Base-by-base conservation (phyloP, 2,888 invertebrate genomes). In the Hyposoter dolosus region DNA sequence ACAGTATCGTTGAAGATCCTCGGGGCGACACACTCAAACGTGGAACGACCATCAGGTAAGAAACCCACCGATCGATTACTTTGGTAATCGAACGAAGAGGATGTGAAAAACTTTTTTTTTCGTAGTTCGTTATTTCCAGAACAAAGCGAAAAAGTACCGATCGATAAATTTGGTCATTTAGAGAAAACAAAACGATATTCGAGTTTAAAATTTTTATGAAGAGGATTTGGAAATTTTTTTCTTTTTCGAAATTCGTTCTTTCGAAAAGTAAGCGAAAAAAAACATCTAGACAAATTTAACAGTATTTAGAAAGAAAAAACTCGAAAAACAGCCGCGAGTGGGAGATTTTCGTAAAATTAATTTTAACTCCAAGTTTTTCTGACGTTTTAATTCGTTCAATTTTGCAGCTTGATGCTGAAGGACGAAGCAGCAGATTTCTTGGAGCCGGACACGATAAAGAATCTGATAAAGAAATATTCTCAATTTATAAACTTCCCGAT, bases 401-500 rank as follows among this genome's bases (percentile, higher is more conserved):
- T 94, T 79, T 45, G 94, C 94, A 98, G 97, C 90, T 95, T 99
- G 90, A 96, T 98, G 93, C 95, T 99, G 94, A 99, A 99, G 95
- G 98, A 99, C 90, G 99, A 99, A 95, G 99, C 99, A 35, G 96
- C 97, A 89, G 99, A 99, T 95, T 99, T 98, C 95, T 95, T 99
- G 92, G 99, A 99, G 94, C 96, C 97, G 88, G 97, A 98, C 92
- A 98, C 98, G 0, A 96, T 99, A 90, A 97, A 97, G 91, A 97
- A 97, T 90, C 95, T 99, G 85, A 97, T 99, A 87, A 98, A 97
- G 95, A 99, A 99, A 95, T 99, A 99, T 95, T 99, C 99, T 6
- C 99, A 99, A 95, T 99, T 99, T 95, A 99, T 99, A 94, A 99
- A 99, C 95, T 99, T 99, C 96, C 98, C 98, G 86, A 99, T 99